Evolutionary conservation across 92 coral and sea anemone genomes (phyloP), one percentile per base, ranked within the genome.

Genomic region (Paramuricea clavata): DNA sequence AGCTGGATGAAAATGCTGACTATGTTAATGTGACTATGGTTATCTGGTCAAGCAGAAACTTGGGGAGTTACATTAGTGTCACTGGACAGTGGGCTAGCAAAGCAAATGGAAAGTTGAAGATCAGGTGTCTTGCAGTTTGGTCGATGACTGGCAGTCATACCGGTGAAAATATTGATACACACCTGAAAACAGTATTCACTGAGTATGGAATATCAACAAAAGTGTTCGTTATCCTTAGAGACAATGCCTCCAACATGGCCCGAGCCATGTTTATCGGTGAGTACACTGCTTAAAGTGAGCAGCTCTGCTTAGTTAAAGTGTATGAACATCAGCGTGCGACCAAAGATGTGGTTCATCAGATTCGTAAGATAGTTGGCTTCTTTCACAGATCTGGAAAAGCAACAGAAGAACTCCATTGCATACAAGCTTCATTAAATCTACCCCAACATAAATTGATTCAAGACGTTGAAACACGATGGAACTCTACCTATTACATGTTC

Each of bases 1-100:
- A 73, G 13, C 36, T 73, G 32, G 19, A 39, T 21, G 78, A 39
- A 73, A 56, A 73, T 73, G 78, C 78, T 39, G 78, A 73, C 57
- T 4, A 36, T 73, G 78, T 42, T 36, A 73, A 43, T 73, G 78
- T 73, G 78, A 73, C 78, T 36, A 73, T 56, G 8, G 78, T 36
- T 42, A 73, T 73, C 50, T 73, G 57, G 78, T 73, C 78, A 42
- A 73, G 78, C 32, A 73, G 78, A 73, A 73, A 43, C 57, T 6
- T 73, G 78, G 78, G 78, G 0, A 73, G 78, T 42, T 73, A 73
- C 57, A 73, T 73, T 42, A 56, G 50, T 11, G 78, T 34, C 13
- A 73, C 54, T 42, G 54, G 78, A 12, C 74, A 68, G 39, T 68
- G 74, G 42, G n/a, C 47, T 0, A 68, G 74, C 47, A 68, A 68